Evolutionary conservation across 2,797 vertebrate species (phyloP).

Genomic region (Buceros bicornis): DNA sequence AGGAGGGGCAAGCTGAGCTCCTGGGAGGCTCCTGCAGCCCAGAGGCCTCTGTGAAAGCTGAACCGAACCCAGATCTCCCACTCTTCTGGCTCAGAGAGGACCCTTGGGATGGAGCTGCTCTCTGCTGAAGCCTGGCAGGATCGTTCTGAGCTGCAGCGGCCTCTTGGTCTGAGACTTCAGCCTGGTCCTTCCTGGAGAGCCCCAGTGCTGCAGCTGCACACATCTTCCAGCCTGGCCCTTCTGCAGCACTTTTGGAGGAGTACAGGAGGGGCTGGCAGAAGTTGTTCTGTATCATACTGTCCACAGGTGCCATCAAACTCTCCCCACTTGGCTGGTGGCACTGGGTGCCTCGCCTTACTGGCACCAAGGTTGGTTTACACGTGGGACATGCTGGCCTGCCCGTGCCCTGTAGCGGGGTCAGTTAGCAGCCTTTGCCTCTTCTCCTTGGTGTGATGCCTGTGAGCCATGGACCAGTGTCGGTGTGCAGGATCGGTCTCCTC

Average conservation of each 20-base stretch:
- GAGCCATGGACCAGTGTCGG: neutral
- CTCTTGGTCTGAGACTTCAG: neutral
- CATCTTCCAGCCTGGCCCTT: neutral
- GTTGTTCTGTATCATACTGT: neutral
- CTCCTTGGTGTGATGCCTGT: neutral
- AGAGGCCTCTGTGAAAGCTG: neutral
- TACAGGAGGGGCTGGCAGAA: neutral
- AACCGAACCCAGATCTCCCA: neutral
- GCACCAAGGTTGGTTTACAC: neutral
- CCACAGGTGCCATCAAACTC: neutral
- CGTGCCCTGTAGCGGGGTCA: rapidly evolving
- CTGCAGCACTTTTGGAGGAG: neutral
- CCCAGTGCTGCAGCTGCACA: neutral
- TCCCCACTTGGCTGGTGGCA: neutral
- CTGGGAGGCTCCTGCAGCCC: neutral
- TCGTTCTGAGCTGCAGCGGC: neutral
- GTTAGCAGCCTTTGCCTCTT: neutral
- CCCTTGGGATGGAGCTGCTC: neutral
- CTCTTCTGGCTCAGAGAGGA: neutral
- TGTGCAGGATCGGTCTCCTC: neutral
- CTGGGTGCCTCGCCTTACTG: neutral
- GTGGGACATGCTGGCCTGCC: neutral
- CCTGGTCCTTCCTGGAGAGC: neutral
- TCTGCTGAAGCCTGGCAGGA: neutral
- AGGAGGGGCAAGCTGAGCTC: neutral